Evolutionary conservation across 2,113 vertebrate species (phyloP), one percentile per base, ranked within the genome.

Genomic region (Daphoenositta chrysoptera): DNA sequence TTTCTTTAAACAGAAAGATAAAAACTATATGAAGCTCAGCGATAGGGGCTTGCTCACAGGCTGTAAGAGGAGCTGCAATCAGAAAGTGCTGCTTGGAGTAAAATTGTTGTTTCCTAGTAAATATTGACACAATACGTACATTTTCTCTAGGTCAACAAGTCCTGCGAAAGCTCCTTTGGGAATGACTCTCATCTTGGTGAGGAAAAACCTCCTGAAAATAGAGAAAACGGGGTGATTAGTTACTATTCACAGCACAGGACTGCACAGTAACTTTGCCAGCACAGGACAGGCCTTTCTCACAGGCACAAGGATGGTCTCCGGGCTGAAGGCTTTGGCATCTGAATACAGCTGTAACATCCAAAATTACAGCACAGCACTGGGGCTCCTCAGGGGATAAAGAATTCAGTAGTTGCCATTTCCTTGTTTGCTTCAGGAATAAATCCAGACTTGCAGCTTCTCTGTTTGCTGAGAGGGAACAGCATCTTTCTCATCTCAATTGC

Each of bases 131-230:
- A 58, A 85, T 98, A 98, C 98, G 6, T 98, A 98, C 98, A 98
- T 98, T 97, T 98, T 98, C 94, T 98, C 98, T 70, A 98, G 96
- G 90, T 98, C 97, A 39, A 13, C 73, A 90, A 98, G 97, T 98
- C 98, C 98, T 9, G 92, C 12, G 45, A 98, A 98, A 42, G 98
- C 97, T 97, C 98, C 98, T 97, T 97, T 97, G 26, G 98, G 96
- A 93, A 98, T 97, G 85, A 98, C 95, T 96, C 75, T 98, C 86
- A 98, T 93, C 92, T 97, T 98, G 90, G 98, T 98, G 83, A 98
- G 98, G 63, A 98, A 96, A 94, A 98, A 98, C 73, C 97, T 98
- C 97, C 98, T 98, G 97, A 82, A 98, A 98, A 95, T 7, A 98
- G 91, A 98, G 53, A 95, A 91, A 93, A 94, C 1, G 4, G 28